These are phyloP conservation scores for Sorex araneus DNA, from an alignment of 2,113 vertebrate genomes.

Conservation along the genomic window DNA sequence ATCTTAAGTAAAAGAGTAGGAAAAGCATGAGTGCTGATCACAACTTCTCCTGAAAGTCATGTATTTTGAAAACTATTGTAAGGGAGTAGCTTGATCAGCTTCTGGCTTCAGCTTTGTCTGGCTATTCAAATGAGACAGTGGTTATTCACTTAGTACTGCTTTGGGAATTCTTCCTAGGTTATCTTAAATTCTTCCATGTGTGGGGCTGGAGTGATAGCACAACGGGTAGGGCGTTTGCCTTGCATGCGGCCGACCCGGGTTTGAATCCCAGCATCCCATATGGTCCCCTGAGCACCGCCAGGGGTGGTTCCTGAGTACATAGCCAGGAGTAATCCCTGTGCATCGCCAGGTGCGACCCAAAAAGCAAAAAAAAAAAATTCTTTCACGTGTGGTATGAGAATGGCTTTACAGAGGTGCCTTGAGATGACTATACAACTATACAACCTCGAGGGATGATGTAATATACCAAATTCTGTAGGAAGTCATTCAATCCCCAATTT, in stretches of 20 bases:
- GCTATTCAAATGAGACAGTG: neutral
- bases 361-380: neutral
- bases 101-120: neutral
- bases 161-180: neutral
- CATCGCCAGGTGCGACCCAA: too few relatives aligned
- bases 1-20: neutral
- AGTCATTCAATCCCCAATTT: conserved; percentile 84
- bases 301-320: too few relatives aligned
- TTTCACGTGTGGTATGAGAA: neutral
- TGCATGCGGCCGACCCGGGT: too few relatives aligned
- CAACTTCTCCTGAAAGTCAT: neutral
- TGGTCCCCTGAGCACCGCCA: too few relatives aligned
- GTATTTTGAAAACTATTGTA: neutral
- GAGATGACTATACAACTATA: neutral
- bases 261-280: too few relatives aligned
- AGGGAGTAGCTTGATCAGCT: neutral
- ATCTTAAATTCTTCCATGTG: neutral
- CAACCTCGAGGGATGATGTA: neutral
- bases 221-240: too few relatives aligned
- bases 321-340: too few relatives aligned
- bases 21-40: neutral
- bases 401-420: neutral
- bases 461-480: conserved; percentile 60
- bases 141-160: neutral
- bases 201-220: too few relatives aligned